Base-by-base conservation (phyloP, 2,113 vertebrate species). In the Egretta garzetta region DNA sequence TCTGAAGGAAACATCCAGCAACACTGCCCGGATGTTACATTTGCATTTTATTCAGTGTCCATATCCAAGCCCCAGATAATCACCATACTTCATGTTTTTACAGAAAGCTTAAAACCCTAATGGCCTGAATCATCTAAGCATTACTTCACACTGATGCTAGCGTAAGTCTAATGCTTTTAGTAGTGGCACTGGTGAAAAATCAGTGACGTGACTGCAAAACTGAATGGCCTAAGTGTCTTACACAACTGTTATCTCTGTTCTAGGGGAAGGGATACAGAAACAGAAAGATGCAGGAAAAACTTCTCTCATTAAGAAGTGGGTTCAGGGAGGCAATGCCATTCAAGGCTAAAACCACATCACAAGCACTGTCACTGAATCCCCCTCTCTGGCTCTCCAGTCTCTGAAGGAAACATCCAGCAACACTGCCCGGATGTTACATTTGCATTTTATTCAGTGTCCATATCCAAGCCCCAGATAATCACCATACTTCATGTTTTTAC, bases 81-180 rank as follows among this genome's bases (percentile, higher is more conserved):
- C 95, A 90, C 63, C 63, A 76, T 92, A 90, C 85, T 98, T 91
- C 67, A 74, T 62, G 75, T 89, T 88, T 97, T 93, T 56, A 94
- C 45, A 22, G 71, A 96, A 94, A 86, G 88, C 93, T 93, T 93
- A 96, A 97, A 98, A 95, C 91, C 67, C 66, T 91, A 96, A 96
- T 96, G 95, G 91, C 49, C 85, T 96, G 90, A 96, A 96, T 91
- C 96, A 97, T 88, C 95, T 89, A 73, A 96, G 83, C 83, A 89
- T 91, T 95, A 93, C 88, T 91, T 88, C 64, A 89, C 55, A 86
- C 88, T 93, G 79, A 96, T 89, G 88, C 76, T 37, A 73, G 55
- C 9, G 1, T 39, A 92, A 96, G 72, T 88, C 80, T 86, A 88
- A 91, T 71, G 82, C 86, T 96, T 98, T 97, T 71, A 96, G 83